Evolutionary conservation across 2,797 vertebrate genomes (phyloP).

Genomic region (Enteromius trimaculatus): DNA sequence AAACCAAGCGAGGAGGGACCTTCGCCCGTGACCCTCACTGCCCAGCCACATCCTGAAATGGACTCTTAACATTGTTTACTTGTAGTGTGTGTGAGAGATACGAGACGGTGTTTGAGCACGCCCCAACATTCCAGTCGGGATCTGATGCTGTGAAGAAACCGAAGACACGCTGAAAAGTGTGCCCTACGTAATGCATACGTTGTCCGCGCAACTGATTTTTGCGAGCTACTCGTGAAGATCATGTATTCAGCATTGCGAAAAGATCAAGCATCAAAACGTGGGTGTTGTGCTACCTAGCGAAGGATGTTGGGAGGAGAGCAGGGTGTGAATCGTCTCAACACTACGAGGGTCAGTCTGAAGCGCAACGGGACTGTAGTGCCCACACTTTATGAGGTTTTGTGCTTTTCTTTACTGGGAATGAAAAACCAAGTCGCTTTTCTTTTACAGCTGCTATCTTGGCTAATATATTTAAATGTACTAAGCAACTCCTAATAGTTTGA

Average conservation of each 20-base stretch:
- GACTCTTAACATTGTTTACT: conserved; percentile 68
- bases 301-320: conserved; percentile 32
- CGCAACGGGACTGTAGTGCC: not conserved
- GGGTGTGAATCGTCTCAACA: not conserved
- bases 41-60: conserved; percentile 56
- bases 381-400: conserved; percentile 32
- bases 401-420: conserved; percentile 52
- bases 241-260: conserved; percentile 35
- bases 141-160: conserved; percentile 20
- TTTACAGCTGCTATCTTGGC: conserved; percentile 46
- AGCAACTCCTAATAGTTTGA: conserved; percentile 52
- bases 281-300: conserved; percentile 11
- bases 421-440: not conserved
- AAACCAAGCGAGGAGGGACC: conserved; percentile 72
- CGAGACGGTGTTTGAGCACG: not conserved
- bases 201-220: not conserved
- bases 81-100: conserved; percentile 58
- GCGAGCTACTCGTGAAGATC: not conserved
- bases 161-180: conserved; percentile 36
- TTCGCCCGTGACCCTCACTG: conserved; percentile 43
- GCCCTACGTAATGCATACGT: not conserved
- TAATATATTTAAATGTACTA: conserved; percentile 56
- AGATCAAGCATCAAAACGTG: conserved; percentile 48
- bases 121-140: conserved; percentile 45
- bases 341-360: not conserved